Conservation (phyloP, 2,888 invertebrate species). For the Lycaena phlaeas region DNA sequence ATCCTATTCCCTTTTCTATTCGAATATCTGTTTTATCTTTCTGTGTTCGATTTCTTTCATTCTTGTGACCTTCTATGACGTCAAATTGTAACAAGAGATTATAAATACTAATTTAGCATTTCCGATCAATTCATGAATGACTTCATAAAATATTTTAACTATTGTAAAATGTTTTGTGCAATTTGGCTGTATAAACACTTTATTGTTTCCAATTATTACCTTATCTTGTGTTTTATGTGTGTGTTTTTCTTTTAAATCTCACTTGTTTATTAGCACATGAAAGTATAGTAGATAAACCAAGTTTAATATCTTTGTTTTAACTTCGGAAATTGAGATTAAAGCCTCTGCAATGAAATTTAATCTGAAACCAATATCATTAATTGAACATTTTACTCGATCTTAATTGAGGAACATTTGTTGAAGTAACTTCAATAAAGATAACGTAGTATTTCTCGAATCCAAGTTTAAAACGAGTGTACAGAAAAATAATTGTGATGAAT, state of each 20-base stretch:
- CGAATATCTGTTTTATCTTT: slow-evolving; percentile 23
- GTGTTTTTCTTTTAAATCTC: slow-evolving; percentile 29
- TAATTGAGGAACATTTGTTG: slow-evolving; percentile 57
- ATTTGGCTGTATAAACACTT: slow-evolving; percentile 40
- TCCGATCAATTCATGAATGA: not conserved
- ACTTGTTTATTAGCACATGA: slow-evolving; percentile 72
- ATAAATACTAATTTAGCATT: slow-evolving; percentile 10
- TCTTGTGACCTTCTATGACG: slow-evolving; percentile 1
- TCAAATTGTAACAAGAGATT: slow-evolving; percentile 29
- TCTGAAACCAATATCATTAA: slow-evolving; percentile 16
- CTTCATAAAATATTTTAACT: not conserved
- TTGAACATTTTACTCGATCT: slow-evolving; percentile 46
- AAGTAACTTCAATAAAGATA: slow-evolving; percentile 14
- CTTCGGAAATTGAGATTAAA: slow-evolving; percentile 24
- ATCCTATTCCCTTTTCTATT: slow-evolving; percentile 43
- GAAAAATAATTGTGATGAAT: not conserved
- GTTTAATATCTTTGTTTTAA: not conserved
- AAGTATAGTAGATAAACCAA: slow-evolving; percentile 35
- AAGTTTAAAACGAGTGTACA: slow-evolving; percentile 11
- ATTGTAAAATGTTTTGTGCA: slow-evolving; percentile 42
- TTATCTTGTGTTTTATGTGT: slow-evolving; percentile 31
- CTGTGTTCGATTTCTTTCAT: slow-evolving; percentile 21
- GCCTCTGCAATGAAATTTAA: slow-evolving; percentile 48
- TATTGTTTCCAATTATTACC: slow-evolving; percentile 32
- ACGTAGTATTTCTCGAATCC: slow-evolving; percentile 24